Evolutionary conservation across 2,888 invertebrate genomes (phyloP).

Genomic region (Hydroisotoma schaefferi): DNA sequence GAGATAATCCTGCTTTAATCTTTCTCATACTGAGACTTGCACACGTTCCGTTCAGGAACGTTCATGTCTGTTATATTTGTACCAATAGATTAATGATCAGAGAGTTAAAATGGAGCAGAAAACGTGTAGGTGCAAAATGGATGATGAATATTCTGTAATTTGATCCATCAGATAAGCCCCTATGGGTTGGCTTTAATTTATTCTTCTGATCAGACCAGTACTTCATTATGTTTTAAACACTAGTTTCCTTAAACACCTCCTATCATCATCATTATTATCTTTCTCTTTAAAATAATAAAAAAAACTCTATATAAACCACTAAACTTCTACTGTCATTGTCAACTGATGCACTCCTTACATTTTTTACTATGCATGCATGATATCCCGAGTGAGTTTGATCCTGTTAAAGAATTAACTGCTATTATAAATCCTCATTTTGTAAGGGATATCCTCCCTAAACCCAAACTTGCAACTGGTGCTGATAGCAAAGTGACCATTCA

Average conservation of each 20-base stretch:
- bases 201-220: not conserved
- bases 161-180: slow-evolving; percentile 15
- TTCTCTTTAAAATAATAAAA: not conserved
- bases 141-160: slow-evolving; percentile 19
- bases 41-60: too few relatives aligned
- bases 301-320: too few relatives aligned
- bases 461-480: not conserved
- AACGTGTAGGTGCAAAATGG: slow-evolving; percentile 11
- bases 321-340: too few relatives aligned
- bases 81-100: too few relatives aligned
- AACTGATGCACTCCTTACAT: not conserved
- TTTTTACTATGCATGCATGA: not conserved
- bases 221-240: slow-evolving; percentile 6
- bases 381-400: not conserved
- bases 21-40: too few relatives aligned
- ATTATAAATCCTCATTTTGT: not conserved
- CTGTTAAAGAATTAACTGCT: not conserved
- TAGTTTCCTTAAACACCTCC: slow-evolving; percentile 7
- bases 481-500: not conserved
- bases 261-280: not conserved
- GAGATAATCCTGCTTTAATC: too few relatives aligned
- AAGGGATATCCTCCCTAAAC: not conserved
- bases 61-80: too few relatives aligned
- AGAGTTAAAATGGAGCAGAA: slow-evolving; percentile 1
- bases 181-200: slow-evolving; percentile 8